Evolutionary conservation across 2,113 vertebrate species (phyloP).

Genomic region (Scatophagus argus): DNA sequence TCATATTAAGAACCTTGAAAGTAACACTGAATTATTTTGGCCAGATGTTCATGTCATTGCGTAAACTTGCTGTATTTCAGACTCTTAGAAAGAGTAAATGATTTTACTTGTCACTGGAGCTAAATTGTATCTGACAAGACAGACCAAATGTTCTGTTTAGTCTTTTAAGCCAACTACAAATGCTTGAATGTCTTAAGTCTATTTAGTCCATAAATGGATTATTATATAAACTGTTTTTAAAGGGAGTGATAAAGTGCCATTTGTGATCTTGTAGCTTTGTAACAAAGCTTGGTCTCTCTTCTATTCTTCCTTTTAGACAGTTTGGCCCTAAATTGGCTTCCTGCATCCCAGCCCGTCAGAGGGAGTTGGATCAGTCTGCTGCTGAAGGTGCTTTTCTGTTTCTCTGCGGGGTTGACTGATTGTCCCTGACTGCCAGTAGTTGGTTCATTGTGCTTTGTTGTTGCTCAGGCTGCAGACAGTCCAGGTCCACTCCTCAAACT

Average conservation of each 20-base stretch:
- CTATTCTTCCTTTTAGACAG: slow-evolving; percentile 16
- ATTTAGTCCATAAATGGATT: background rate
- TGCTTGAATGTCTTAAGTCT: background rate
- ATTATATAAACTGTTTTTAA: slow-evolving; percentile 11
- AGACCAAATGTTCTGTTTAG: background rate
- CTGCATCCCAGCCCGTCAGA: slow-evolving; percentile 46
- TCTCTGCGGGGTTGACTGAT: slow-evolving; percentile 56
- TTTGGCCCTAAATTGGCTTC: slow-evolving; percentile 45
- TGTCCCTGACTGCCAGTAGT: slow-evolving; percentile 57
- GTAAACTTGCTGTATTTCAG: too few species aligned
- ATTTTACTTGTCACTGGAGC: background rate
- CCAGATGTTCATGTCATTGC: background rate
- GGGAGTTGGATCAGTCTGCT: slow-evolving; percentile 55
- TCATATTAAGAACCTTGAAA: too few species aligned
- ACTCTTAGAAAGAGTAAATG: background rate
- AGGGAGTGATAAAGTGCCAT: background rate
- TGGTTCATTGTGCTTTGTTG: slow-evolving; percentile 51
- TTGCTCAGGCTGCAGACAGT: slow-evolving; percentile 51
- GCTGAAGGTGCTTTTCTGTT: slow-evolving; percentile 66
- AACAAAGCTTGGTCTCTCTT: slow-evolving; percentile 7
- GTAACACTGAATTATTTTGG: too few species aligned
- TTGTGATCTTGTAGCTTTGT: background rate
- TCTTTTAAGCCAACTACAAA: background rate
- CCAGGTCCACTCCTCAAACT: slow-evolving; percentile 18
- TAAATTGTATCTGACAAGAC: background rate